These are phyloP conservation scores for Nesoenas mayeri DNA, from an alignment of 2,113 vertebrate genomes.

Conservation along the genomic window DNA sequence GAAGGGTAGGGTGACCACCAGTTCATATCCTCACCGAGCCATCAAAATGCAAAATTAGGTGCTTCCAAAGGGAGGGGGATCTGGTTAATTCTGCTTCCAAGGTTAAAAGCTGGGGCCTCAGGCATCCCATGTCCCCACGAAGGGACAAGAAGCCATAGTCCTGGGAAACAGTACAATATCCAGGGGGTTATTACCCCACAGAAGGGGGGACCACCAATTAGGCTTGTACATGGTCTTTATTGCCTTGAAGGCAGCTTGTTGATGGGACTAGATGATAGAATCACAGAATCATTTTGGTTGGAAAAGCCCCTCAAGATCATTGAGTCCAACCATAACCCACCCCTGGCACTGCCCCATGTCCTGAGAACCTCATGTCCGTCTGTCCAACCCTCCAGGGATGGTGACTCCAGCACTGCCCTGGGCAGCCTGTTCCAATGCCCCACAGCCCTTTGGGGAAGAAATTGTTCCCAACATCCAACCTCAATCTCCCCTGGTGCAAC, in stretches of 20 bases:
- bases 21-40: not conserved
- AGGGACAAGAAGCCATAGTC: not conserved
- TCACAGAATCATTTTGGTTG: too few relatives aligned
- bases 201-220: rapidly evolving
- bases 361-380: too few relatives aligned
- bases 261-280: not conserved
- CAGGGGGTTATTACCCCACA: rapidly evolving
- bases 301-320: too few relatives aligned
- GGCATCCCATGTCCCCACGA: rapidly evolving
- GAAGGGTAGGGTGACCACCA: not conserved
- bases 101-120: not conserved
- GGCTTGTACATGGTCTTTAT: not conserved
- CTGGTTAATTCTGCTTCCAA: not conserved
- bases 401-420: too few relatives aligned
- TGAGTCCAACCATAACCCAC: too few relatives aligned
- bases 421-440: too few relatives aligned
- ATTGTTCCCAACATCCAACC: too few relatives aligned
- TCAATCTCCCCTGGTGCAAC: too few relatives aligned
- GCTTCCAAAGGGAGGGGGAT: not conserved
- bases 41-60: not conserved
- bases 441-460: too few relatives aligned
- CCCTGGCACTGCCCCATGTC: too few relatives aligned
- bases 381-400: too few relatives aligned
- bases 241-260: not conserved
- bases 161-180: not conserved